A percentile compares a stretch with the other conserved stretches of the same genome.
Conservation (phyloP, 2,113 vertebrate genomes). For the Pholis gunnellus region DNA sequence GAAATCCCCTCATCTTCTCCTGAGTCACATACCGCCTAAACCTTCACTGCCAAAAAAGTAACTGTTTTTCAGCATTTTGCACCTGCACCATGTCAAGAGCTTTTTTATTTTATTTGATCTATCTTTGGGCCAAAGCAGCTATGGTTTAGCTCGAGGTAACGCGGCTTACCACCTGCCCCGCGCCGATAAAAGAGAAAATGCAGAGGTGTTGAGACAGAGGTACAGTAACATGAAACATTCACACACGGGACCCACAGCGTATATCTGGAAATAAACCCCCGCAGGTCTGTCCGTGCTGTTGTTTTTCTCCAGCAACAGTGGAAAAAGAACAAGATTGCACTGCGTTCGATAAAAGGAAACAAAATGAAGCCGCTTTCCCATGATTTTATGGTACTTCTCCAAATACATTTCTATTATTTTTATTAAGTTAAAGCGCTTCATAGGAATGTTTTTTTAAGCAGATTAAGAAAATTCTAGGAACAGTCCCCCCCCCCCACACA, state of each 20-base stretch:
- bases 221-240: conserved; percentile 56
- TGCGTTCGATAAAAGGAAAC: conserved; percentile 12
- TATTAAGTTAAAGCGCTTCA: not conserved
- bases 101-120: conserved; percentile 36
- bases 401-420: not conserved
- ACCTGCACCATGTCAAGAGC: conserved; percentile 59
- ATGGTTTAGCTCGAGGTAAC: conserved; percentile 66
- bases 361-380: not conserved
- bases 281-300: conserved; percentile 24
- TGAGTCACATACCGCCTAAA: conserved; percentile 51
- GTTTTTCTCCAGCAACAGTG: conserved; percentile 25
- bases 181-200: conserved; percentile 46
- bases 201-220: conserved; percentile 38
- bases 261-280: conserved; percentile 44
- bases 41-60: conserved; percentile 38
- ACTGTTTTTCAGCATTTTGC: conserved; percentile 56
- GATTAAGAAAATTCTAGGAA: not conserved
- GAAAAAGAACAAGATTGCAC: not conserved
- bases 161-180: conserved; percentile 50
- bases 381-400: not conserved
- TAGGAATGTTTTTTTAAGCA: not conserved
- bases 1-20: conserved; percentile 60
- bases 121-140: conserved; percentile 52
- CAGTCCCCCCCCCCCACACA: no score
- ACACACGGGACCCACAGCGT: conserved; percentile 41